phyloP scores from a whole-genome alignment of 2,797 vertebrate species.

The Gephyroberyx darwinii region DNA sequence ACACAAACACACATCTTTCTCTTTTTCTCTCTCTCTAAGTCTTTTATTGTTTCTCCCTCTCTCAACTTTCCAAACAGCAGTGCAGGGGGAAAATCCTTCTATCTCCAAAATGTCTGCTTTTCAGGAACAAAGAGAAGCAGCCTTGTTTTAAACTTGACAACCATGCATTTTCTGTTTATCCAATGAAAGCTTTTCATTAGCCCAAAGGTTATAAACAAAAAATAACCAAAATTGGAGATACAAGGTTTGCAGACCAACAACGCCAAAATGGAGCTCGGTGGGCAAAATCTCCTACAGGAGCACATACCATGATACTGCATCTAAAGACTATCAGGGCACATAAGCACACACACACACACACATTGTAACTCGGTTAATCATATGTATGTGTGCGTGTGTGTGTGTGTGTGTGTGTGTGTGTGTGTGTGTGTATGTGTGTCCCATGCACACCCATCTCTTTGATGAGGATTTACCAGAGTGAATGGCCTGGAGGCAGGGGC shows the following conservation, averaged over 20 bases:
- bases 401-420: constrained; percentile 13
- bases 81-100: too few species aligned
- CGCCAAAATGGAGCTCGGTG: neutral
- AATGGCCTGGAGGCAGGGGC: constrained; percentile 2
- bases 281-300: constrained; percentile 29
- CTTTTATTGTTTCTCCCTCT: neutral
- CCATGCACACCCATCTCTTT: constrained; percentile 10
- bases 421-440: constrained; percentile 15
- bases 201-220: too few species aligned
- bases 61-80: constrained; percentile 21
- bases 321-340: constrained; percentile 9
- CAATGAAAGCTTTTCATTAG: too few species aligned
- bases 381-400: constrained; percentile 3
- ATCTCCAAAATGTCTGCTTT: too few species aligned
- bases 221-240: too few species aligned
- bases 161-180: too few species aligned
- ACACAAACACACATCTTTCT: constrained; percentile 11
- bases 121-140: too few species aligned
- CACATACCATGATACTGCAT: constrained; percentile 6
- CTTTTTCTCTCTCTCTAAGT: neutral
- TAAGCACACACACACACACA: constrained; percentile 6
- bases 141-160: too few species aligned
- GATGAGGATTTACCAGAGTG: constrained; percentile 16
- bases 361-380: neutral
- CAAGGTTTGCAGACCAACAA: too few species aligned